Conservation (phyloP, 2,888 invertebrate species). For the Heteropelma amictum region DNA sequence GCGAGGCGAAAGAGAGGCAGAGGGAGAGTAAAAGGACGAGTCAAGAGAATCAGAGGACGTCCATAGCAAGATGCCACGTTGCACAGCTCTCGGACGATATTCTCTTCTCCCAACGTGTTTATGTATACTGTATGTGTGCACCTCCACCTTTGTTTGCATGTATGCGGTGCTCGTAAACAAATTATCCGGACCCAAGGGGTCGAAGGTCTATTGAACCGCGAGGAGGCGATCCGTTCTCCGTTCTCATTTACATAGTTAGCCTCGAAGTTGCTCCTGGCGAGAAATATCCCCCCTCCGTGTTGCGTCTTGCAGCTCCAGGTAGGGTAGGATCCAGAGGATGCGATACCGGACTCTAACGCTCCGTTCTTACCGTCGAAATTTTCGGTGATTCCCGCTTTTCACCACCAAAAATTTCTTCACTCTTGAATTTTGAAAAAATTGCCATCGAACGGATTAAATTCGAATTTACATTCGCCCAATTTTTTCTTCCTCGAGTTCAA, state of each 20-base stretch:
- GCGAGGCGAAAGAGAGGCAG: constrained; percentile 6
- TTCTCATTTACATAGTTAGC: constrained; percentile 77
- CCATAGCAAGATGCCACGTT: constrained; percentile 33
- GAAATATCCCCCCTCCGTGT: constrained; percentile 21
- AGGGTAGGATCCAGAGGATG: no score
- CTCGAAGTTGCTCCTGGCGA: constrained; percentile 70
- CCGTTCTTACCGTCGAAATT: no score
- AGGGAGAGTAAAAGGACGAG: constrained; percentile 8
- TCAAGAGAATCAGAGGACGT: constrained; percentile 45
- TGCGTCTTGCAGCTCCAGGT: constrained; percentile 7
- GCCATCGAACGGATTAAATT: no score
- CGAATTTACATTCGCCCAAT: no score
- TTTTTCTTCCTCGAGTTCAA: no score
- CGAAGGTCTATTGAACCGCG: constrained; percentile 78
- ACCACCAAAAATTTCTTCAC: no score
- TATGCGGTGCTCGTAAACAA: constrained; percentile 77
- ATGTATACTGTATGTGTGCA: constrained; percentile 52
- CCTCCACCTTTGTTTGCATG: constrained; percentile 64
- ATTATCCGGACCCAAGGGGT: constrained; percentile 78
- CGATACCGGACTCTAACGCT: no score
- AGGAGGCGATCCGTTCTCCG: constrained; percentile 72
- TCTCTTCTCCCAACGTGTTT: neutral
- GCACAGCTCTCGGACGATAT: constrained; percentile 21
- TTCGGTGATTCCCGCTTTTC: no score
- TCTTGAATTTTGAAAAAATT: no score